A percentile compares a stretch with the other conserved stretches of the same genome.
Conservation (phyloP, 1,140 invertebrate genomes). For the Saxidomus purpurata region DNA sequence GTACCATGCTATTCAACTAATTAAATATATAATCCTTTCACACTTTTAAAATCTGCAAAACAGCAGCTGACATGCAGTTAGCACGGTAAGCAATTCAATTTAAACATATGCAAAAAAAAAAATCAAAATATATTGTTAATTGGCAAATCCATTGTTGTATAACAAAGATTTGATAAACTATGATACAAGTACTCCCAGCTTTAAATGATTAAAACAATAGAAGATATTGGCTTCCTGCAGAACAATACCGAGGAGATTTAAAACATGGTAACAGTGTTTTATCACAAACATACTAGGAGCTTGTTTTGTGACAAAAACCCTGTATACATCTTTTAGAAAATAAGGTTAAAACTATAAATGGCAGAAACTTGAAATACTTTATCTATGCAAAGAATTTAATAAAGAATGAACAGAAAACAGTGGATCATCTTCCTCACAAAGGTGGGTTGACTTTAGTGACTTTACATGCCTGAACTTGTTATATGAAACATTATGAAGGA, state of each 20-base stretch:
- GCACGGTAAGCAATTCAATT: neutral
- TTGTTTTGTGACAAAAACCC: neutral
- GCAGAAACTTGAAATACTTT: neutral
- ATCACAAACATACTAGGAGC: slow-evolving; percentile 5
- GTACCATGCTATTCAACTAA: no score
- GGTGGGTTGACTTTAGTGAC: neutral
- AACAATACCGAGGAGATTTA: neutral
- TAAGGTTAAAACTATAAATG: neutral
- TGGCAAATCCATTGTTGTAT: slow-evolving; percentile 9
- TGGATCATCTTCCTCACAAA: neutral
- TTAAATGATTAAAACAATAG: slow-evolving; percentile 30
- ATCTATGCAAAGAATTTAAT: neutral
- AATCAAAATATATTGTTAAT: neutral
- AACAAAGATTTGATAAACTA: slow-evolving; percentile 30
- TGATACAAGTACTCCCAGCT: slow-evolving; percentile 2
- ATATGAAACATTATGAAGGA: no score
- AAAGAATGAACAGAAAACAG: neutral
- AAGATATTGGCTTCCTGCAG: slow-evolving; percentile 1
- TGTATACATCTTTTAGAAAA: neutral
- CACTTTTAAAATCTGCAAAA: no score
- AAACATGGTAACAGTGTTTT: slow-evolving; percentile 41
- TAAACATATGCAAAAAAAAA: neutral
- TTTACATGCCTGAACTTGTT: no score
- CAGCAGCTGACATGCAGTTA: no score
- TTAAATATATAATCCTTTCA: no score